Evolutionary conservation across 1,140 invertebrate species (phyloP), one percentile per base, ranked within the genome.

Genomic region (Leptinotarsa defecta): DNA sequence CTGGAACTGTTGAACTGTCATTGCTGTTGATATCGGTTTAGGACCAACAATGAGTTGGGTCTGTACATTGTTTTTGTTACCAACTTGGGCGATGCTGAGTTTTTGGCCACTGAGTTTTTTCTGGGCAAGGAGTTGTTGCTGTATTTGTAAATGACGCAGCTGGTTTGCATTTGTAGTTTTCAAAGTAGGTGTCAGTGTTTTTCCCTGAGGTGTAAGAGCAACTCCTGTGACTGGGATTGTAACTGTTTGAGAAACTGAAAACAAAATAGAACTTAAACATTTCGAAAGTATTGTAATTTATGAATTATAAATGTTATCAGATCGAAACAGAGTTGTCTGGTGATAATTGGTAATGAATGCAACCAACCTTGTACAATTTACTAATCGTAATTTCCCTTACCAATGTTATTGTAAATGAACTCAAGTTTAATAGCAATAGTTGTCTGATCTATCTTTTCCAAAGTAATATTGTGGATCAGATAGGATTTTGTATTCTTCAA

Each of bases 1-100:
- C 75, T 93, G 92, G 43, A 94, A 89, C 79, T 94, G 93, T 79
- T 94, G 93, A 67, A 94, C 89, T 0, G 92, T 93, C 84, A 93
- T 90, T 3, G 91, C 89, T 2, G 89, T 86, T 1, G 90, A 87
- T 49, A 92, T 61, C 17, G 89, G 87, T 83, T 94, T 93, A 77
- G 86, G 68, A 86, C 89, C 82, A 3, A 93, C 90, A 34, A 93
- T 91, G 13, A 91, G 78, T 75, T 91, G 90, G 13, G 89, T 87
- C 63, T 86, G 88, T 6, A 90, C 87, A 0, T 87, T 89, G 69
- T 80, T 82, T 81, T 89, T 89, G 17, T 86, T 77, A 13, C 77
- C 80, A 48, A 85, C 84, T 61, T 86, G 84, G 0, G 86, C 82
- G 1, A 86, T 86, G 34, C 84, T 83, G 19, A 85, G 76, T 74